Evolutionary conservation across 2,888 invertebrate genomes (phyloP).

Genomic region (Netelia virgata): DNA sequence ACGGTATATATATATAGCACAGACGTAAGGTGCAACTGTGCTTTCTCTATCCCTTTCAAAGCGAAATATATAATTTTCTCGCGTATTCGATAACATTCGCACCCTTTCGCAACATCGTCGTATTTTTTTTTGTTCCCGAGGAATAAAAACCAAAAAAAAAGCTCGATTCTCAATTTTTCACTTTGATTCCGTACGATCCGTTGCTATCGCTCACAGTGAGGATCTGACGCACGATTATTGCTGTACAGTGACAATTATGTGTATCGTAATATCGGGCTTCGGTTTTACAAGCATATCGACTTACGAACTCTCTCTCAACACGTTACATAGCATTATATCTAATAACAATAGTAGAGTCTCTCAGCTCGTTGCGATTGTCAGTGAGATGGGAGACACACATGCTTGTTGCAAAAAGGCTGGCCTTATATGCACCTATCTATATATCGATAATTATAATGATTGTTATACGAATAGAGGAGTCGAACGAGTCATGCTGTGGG

Average conservation of each 20-base stretch:
- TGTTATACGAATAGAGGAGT: constrained; percentile 60
- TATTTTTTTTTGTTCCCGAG: no score
- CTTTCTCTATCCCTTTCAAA: constrained; percentile 14
- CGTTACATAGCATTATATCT: constrained; percentile 58
- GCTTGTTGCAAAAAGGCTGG: constrained; percentile 51
- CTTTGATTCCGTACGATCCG: constrained; percentile 1
- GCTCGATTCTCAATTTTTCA: background rate
- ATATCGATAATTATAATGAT: constrained; percentile 73
- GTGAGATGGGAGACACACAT: constrained; percentile 55
- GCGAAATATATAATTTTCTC: constrained; percentile 5
- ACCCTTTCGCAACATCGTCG: constrained; percentile 23
- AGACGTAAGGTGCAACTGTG: background rate
- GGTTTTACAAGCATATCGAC: constrained; percentile 2
- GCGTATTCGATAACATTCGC: background rate
- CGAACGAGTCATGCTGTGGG: constrained; percentile 70
- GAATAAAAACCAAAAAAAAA: no score
- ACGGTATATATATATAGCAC: background rate
- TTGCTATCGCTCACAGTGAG: background rate
- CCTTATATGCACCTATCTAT: constrained; percentile 68
- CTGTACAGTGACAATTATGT: constrained; percentile 30
- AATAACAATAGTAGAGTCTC: constrained; percentile 53
- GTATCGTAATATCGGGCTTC: background rate
- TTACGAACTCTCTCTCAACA: constrained; percentile 32
- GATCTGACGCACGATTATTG: constrained; percentile 27
- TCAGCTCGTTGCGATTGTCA: constrained; percentile 52